phyloP scores from a whole-genome alignment of 2,888 invertebrate genomes.

The Tuta absoluta region DNA sequence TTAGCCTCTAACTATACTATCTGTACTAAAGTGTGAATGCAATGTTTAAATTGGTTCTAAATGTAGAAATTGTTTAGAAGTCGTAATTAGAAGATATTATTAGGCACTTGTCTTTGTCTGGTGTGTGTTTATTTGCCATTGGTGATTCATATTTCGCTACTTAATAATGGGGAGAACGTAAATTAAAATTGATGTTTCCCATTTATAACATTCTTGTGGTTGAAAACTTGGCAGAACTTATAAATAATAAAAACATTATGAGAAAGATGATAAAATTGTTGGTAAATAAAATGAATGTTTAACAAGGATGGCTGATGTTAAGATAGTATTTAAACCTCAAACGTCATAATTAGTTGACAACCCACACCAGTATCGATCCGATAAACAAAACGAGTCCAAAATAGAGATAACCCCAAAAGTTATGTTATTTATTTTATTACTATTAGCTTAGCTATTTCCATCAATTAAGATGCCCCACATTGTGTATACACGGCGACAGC shows the following conservation, averaged over 20 bases:
- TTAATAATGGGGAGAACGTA: background rate
- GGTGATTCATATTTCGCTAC: background rate
- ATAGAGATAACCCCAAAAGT: conserved; percentile 30
- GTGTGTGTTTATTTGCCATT: too few relatives aligned
- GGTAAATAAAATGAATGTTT: too few relatives aligned
- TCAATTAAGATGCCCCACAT: conserved; percentile 73
- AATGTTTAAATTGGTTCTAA: too few relatives aligned
- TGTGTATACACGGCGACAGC: conserved; percentile 42
- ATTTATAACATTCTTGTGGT: background rate
- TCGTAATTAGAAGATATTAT: background rate
- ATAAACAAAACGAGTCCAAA: conserved; percentile 26
- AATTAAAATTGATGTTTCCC: background rate
- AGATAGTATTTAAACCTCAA: background rate
- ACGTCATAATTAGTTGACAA: background rate
- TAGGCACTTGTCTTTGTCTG: background rate
- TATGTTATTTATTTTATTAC: conserved; percentile 33
- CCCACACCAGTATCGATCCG: background rate
- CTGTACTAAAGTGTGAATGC: too few relatives aligned
- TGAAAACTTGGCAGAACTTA: background rate
- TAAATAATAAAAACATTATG: background rate
- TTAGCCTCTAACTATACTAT: too few relatives aligned
- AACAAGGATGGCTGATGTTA: background rate
- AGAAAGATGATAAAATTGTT: too few relatives aligned
- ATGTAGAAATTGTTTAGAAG: too few relatives aligned
- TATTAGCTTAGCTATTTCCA: conserved; percentile 25